Evolutionary conservation across 1,140 invertebrate species (phyloP).

Genomic region (Drosophila santomea): DNA sequence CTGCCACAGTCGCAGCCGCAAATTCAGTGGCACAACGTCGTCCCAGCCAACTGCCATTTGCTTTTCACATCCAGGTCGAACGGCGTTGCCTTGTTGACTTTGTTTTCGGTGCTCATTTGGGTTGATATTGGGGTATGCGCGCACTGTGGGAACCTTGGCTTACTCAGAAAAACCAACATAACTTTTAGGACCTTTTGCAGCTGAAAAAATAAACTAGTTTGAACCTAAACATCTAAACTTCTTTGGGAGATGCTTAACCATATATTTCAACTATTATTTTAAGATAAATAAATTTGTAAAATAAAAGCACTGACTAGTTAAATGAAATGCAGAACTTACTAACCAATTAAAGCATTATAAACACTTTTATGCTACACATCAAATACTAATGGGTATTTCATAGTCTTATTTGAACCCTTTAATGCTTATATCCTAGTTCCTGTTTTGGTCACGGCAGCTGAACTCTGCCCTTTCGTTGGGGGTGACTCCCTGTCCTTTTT

Average conservation of each 20-base stretch:
- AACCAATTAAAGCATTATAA: neutral
- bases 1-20: slow-evolving; percentile 47
- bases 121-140: slow-evolving; percentile 1
- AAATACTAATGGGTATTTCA: neutral
- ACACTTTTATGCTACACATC: neutral
- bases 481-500: slow-evolving; percentile 53
- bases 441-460: slow-evolving; percentile 61
- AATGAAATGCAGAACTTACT: neutral
- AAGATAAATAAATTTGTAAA: too few relatives aligned
- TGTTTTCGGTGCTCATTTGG: slow-evolving; percentile 15
- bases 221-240: too few relatives aligned
- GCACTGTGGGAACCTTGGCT: neutral
- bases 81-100: slow-evolving; percentile 73
- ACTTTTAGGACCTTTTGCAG: too few relatives aligned
- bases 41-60: slow-evolving; percentile 38
- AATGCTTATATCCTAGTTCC: neutral
- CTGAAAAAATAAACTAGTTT: too few relatives aligned
- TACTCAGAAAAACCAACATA: too few relatives aligned
- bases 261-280: too few relatives aligned
- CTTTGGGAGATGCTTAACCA: too few relatives aligned
- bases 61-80: slow-evolving; percentile 54
- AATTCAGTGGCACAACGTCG: slow-evolving; percentile 24
- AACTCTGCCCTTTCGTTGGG: slow-evolving; percentile 57
- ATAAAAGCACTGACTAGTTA: too few relatives aligned
- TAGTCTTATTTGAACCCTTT: neutral